Percentiles rank a stretch among this genome's conserved stretches.
These are phyloP conservation scores for Sebastes schlegelii DNA, from an alignment of 2,113 vertebrate species.

Conservation along the genomic window DNA sequence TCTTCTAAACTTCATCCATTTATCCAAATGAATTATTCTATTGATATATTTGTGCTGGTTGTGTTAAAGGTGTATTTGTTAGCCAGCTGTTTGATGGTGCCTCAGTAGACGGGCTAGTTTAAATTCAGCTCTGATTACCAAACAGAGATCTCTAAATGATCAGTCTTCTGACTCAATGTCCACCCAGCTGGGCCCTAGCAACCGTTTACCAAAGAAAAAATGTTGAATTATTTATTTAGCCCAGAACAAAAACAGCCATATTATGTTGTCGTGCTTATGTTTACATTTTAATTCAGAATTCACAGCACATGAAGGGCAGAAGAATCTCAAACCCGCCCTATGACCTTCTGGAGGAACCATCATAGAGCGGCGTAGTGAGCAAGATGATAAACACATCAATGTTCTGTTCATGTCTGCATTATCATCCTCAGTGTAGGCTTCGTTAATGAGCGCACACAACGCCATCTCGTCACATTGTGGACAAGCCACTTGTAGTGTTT, in stretches of 20 bases:
- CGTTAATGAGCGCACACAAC: constrained; percentile 68
- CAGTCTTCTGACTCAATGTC: constrained; percentile 1
- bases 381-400: constrained; percentile 58
- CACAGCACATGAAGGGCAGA: constrained; percentile 20
- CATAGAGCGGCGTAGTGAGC: constrained; percentile 40
- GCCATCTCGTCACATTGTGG: constrained; percentile 57
- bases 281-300: constrained; percentile 57
- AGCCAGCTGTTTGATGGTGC: not conserved
- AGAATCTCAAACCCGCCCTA: constrained; percentile 49
- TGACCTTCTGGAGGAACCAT: constrained; percentile 68
- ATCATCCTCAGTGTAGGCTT: constrained; percentile 58
- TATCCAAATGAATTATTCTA: constrained; percentile 7
- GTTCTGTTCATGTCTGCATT: constrained; percentile 51
- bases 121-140: constrained; percentile 1
- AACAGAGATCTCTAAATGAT: not conserved
- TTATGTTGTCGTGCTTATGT: constrained; percentile 60
- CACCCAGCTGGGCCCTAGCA: constrained; percentile 2
- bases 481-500: constrained; percentile 65
- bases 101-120: not conserved
- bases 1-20: not conserved
- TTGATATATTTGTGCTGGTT: not conserved
- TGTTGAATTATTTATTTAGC: constrained; percentile 72
- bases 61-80: not conserved
- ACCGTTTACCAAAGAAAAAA: constrained; percentile 52
- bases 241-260: constrained; percentile 51